Evolutionary conservation across 2,888 invertebrate species (phyloP), one percentile per base, ranked within the genome.

Genomic region (Lamproptera curius): DNA sequence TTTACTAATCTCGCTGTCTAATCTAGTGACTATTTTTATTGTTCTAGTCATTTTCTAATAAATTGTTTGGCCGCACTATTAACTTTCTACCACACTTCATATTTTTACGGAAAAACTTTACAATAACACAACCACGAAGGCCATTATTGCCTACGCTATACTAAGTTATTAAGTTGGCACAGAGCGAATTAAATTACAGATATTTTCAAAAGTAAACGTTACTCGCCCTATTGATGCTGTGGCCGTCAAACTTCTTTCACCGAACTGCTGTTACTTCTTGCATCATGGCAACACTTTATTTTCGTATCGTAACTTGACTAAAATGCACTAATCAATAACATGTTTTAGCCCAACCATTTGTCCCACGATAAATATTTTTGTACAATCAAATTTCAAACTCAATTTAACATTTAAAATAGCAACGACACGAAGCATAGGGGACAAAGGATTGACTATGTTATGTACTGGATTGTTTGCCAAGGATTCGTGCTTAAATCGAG

Each of bases 221-320:
- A 87, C 87, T 87, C 86, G 87, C 87, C 86, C 85, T 85, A 84
- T 67, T 67, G 62, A 56, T 72, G 84, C 61, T 67, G 77, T 61
- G 69, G 83, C 65, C 73, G 75, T 70, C 76, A 62, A 61, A 66
- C 76, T 76, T 70, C 74, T 67, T 72, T 69, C 76, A 70, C 70
- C 75, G 60, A 65, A 73, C 75, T 70, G 77, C 72, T 69, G 75
- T 71, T 65, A 49, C 67, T 65, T 76, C 76, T 75, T 79, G 69
- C 62, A 53, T 56, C 51, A 43, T 42, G 46, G 70, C 67, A 70
- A 67, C 81, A 82, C 75, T 63, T 74, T 57, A 65, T 64, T 70
- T 28, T 70, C 61, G 64, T 68, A 58, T 58, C 65, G 56, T 56
- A 62, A 59, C 60, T 52, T 54, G 40, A 52, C 46, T 53, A 46